Percentiles rank a stretch among this genome's conserved stretches.
Evolutionary conservation across 1,140 invertebrate species (phyloP).

Genomic region (Brachionus sp.): DNA sequence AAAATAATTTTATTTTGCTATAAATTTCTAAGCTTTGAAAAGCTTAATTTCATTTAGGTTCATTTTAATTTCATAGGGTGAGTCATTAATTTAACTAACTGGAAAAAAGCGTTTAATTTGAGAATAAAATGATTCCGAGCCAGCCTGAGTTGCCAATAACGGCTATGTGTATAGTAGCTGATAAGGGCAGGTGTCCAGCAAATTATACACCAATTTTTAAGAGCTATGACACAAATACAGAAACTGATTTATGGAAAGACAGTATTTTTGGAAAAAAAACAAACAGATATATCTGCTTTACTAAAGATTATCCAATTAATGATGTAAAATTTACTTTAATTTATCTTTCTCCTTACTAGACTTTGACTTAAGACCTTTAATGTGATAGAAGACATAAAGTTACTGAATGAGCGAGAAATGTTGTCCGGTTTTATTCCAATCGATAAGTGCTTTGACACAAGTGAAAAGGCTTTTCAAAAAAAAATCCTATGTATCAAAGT

Average conservation of each 20-base stretch:
- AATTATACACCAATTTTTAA: conserved; percentile 9
- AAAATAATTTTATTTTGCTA: conserved; percentile 32
- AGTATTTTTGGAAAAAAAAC: conserved; percentile 36
- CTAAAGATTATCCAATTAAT: conserved; percentile 42
- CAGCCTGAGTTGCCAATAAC: conserved; percentile 30
- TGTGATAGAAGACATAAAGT: conserved; percentile 39
- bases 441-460: conserved; percentile 37
- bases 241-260: conserved; percentile 44
- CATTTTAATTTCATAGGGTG: not conserved
- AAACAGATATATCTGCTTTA: conserved; percentile 37
- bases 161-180: conserved; percentile 31
- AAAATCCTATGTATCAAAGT: conserved; percentile 37
- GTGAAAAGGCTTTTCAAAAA: conserved; percentile 32
- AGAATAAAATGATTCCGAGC: not conserved
- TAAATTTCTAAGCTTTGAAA: not conserved
- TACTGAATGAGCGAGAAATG: conserved; percentile 33
- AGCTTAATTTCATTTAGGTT: not conserved
- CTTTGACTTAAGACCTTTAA: conserved; percentile 26
- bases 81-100: not conserved
- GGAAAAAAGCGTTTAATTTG: not conserved
- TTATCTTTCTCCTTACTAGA: not conserved
- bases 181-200: not conserved
- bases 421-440: conserved; percentile 20
- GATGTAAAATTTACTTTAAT: not conserved
- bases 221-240: conserved; percentile 30